phyloP scores from a whole-genome alignment of 2,888 invertebrate species.

The Dexiosoma caninum region DNA sequence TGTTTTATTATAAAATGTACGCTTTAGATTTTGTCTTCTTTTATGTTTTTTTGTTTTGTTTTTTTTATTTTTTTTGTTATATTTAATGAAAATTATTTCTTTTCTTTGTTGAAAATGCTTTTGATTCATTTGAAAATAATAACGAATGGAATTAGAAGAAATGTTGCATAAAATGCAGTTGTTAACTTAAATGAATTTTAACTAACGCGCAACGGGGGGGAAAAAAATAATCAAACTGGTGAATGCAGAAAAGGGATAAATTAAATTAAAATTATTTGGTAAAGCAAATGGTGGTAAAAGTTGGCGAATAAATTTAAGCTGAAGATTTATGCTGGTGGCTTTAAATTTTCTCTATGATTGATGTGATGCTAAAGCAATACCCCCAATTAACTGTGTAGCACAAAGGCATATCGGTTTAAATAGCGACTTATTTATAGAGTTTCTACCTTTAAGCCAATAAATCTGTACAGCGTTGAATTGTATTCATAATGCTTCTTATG shows the following conservation, averaged over 20 bases:
- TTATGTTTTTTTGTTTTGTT: neutral
- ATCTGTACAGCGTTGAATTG: too few relatives aligned
- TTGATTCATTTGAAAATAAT: conserved; percentile 26
- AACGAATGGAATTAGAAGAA: conserved; percentile 24
- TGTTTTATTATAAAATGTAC: neutral
- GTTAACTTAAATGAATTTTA: conserved; percentile 26
- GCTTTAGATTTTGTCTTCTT: neutral
- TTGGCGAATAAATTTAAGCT: neutral
- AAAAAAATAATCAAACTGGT: neutral
- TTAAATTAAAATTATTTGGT: neutral
- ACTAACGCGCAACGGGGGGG: neutral
- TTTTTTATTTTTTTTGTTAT: neutral
- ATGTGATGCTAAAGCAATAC: too few relatives aligned
- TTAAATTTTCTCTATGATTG: too few relatives aligned
- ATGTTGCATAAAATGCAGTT: conserved; percentile 43
- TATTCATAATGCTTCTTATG: too few relatives aligned
- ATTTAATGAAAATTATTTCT: conserved; percentile 26
- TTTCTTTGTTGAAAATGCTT: conserved; percentile 7
- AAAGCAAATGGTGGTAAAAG: neutral
- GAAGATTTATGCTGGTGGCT: too few relatives aligned
- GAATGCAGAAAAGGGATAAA: neutral
- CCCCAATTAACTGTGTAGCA: too few relatives aligned
- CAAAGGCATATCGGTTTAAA: too few relatives aligned
- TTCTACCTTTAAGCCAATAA: too few relatives aligned
- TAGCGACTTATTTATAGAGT: too few relatives aligned